Percentiles rank a stretch among this genome's conserved stretches.
phyloP scores from a whole-genome alignment of 2,888 invertebrate genomes.

The Drosophila kuntzei region DNA sequence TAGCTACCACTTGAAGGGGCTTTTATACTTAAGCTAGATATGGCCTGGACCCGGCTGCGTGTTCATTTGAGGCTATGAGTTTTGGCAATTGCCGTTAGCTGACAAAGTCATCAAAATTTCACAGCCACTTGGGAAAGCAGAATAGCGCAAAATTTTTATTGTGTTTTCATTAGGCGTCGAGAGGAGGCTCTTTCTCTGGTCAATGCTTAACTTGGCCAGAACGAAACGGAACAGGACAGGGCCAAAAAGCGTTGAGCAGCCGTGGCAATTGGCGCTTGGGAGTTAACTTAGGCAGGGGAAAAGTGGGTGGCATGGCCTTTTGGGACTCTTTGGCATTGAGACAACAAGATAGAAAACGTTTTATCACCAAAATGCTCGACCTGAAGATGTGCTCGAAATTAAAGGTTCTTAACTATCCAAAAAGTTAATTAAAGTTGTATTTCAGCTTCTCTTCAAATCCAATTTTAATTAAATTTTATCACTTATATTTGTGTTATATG shows the following conservation, averaged over 20 bases:
- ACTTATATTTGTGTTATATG: no score
- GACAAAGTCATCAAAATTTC: conserved; percentile 77
- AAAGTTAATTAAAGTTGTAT: background rate
- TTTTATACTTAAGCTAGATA: conserved; percentile 20
- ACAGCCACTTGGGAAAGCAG: conserved; percentile 80
- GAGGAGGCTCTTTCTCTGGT: conserved; percentile 39
- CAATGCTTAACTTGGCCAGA: conserved; percentile 38
- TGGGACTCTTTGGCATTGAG: conserved; percentile 43
- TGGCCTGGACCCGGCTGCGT: conserved; percentile 28
- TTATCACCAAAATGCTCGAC: conserved; percentile 8
- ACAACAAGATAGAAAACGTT: conserved; percentile 13
- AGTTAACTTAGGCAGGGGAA: background rate
- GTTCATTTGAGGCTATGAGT: conserved; percentile 58
- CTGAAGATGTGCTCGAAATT: conserved; percentile 8
- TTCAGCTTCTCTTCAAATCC: background rate
- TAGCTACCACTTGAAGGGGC: conserved; percentile 27
- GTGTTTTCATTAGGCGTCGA: conserved; percentile 74
- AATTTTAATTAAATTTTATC: background rate
- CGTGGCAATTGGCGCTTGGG: conserved; percentile 50
- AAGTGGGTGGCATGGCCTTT: conserved; percentile 6
- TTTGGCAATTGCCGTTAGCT: conserved; percentile 68
- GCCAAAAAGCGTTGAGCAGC: conserved; percentile 31
- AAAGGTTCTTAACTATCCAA: background rate
- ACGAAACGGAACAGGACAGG: background rate
- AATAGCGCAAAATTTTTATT: conserved; percentile 80